Evolutionary conservation across 2,797 vertebrate genomes (phyloP), one percentile per base, ranked within the genome.

Genomic region (Mareca penelope): DNA sequence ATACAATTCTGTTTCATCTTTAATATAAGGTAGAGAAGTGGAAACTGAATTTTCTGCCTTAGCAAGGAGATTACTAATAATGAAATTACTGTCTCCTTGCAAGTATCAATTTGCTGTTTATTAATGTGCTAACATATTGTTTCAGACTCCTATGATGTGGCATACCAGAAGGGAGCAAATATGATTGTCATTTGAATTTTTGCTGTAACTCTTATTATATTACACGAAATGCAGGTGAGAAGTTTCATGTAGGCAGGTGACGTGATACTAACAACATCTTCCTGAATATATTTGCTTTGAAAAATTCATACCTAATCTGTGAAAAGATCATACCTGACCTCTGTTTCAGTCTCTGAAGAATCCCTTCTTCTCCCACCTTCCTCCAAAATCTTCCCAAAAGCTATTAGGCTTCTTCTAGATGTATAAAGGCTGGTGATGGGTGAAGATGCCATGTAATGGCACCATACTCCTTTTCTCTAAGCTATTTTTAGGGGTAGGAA

Each of bases 1-100:
- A 89, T 80, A 79, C 19, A 92, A 88, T 93, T 95, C 89, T 76
- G 31, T 95, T 97, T 94, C 91, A 94, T 88, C 80, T 94, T 94
- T 87, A 88, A 88, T 78, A 65, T 33, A 86, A 93, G 37, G 29
- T 53, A 90, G 84, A 83, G 70, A 93, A 87, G 53, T 29, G 10
- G 67, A 84, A 94, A 95, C 68, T 71, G 57, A 83, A 76, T 88
- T 50, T 83, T 44, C 61, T 87, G 12, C 24, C 82, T 94, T 95
- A 84, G 64, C 7, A 70, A 95, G 88, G 26, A 89, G 28, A 80
- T 93, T 82, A 14, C 29, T 83, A 94, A 78, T 93, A 95, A 93
- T 39, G 21, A 80, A 93, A 70, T 89, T 59, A 82, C 76, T 94
- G 24, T 82, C 69, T 81, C 91, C 80, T 75, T 94, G 73, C 28